phyloP scores from a whole-genome alignment of 2,888 invertebrate genomes.

The Drosophila colorata region DNA sequence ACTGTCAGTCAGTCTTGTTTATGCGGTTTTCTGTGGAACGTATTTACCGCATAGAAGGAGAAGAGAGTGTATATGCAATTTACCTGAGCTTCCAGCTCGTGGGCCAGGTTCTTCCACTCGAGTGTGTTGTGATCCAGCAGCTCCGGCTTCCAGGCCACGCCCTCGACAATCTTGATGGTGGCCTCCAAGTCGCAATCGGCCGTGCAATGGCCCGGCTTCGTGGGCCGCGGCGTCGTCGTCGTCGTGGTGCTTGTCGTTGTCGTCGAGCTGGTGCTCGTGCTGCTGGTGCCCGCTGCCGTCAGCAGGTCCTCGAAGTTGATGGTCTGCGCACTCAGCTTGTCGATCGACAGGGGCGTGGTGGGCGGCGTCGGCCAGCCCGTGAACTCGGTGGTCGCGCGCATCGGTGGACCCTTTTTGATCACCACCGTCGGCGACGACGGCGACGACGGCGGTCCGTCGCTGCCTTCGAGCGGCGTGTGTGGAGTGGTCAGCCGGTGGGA shows the following conservation, averaged over 20 bases:
- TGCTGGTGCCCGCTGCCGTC: slow-evolving; percentile 78
- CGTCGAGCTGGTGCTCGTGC: slow-evolving; percentile 86
- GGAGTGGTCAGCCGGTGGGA: slow-evolving; percentile 87
- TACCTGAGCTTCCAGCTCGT: slow-evolving; percentile 93
- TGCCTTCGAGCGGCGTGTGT: slow-evolving; percentile 84
- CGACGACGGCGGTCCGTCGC: slow-evolving; percentile 84
- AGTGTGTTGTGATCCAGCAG: slow-evolving; percentile 93
- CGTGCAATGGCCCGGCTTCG: slow-evolving; percentile 92
- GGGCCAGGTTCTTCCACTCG: slow-evolving; percentile 93
- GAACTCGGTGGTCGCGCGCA: slow-evolving; percentile 94
- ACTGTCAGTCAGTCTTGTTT: no score
- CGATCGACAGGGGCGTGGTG: slow-evolving; percentile 94
- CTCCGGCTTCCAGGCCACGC: slow-evolving; percentile 94
- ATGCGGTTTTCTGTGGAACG: no score
- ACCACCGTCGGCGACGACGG: slow-evolving; percentile 87
- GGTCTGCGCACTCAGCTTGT: slow-evolving; percentile 88
- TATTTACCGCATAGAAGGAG: no score
- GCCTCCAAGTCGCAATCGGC: slow-evolving; percentile 94
- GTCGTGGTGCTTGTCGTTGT: slow-evolving; percentile 89
- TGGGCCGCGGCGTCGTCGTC: slow-evolving; percentile 89
- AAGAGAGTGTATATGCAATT: no score
- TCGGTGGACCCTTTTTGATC: slow-evolving; percentile 94
- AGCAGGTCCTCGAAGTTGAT: slow-evolving; percentile 86
- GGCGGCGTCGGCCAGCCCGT: slow-evolving; percentile 96
- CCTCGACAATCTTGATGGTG: slow-evolving; percentile 93